Evolutionary conservation across 2,113 vertebrate genomes (phyloP).

Genomic region (Trogon melanurus): DNA sequence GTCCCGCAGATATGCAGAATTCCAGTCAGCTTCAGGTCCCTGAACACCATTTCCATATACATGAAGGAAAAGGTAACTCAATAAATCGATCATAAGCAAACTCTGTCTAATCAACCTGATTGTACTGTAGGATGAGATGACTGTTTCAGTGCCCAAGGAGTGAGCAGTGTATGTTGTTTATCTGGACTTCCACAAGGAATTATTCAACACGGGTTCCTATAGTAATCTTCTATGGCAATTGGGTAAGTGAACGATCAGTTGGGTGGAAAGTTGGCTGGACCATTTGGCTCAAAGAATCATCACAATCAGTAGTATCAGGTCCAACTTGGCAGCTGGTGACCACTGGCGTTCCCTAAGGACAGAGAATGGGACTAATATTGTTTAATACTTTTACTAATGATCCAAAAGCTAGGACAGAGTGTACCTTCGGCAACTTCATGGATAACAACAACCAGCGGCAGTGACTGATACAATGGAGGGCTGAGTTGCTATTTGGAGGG

Average conservation of each 20-base stretch:
- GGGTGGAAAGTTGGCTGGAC: background rate
- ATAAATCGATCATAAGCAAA: background rate
- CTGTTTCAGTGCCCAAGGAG: background rate
- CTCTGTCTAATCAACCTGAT: background rate
- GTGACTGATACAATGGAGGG: accelerated
- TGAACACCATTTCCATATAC: background rate
- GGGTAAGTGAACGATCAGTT: background rate
- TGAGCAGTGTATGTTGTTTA: background rate
- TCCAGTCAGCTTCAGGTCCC: background rate
- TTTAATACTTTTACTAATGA: background rate
- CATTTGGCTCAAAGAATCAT: background rate
- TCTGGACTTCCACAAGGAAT: background rate
- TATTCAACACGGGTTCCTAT: background rate
- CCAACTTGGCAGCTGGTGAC: background rate
- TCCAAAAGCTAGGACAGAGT: background rate
- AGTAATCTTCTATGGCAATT: background rate
- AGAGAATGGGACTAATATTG: background rate
- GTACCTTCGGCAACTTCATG: background rate
- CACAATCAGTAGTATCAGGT: background rate
- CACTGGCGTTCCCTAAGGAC: background rate
- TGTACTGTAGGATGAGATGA: background rate
- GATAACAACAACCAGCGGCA: background rate
- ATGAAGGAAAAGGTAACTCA: background rate
- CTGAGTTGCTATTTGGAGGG: background rate
- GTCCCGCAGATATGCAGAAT: background rate